phyloP scores from a whole-genome alignment of 2,888 invertebrate species.

The Synergus laeviventris region DNA sequence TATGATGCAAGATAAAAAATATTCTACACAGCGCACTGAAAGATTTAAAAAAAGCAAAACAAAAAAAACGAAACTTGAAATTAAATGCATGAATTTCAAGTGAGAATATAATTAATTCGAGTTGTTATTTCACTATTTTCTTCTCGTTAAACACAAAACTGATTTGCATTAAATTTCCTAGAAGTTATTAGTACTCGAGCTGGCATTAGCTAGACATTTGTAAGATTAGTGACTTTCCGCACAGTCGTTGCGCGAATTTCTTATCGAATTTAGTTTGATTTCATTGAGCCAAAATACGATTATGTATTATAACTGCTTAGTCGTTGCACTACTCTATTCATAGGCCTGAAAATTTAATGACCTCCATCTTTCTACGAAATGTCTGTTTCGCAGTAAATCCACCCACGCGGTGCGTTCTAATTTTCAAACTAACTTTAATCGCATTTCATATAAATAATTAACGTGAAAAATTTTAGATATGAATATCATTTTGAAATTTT shows the following conservation, averaged over 20 bases:
- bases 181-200: constrained; percentile 32
- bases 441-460: background rate
- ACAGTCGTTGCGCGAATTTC: constrained; percentile 8
- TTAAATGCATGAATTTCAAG: too few species aligned
- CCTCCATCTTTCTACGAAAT: constrained; percentile 26
- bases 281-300: constrained; percentile 36
- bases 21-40: background rate
- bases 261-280: constrained; percentile 39
- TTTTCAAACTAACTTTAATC: background rate
- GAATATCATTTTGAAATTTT: too few species aligned
- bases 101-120: background rate
- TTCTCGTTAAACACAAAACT: background rate
- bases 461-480: background rate
- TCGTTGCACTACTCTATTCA: constrained; percentile 26
- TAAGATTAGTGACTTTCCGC: constrained; percentile 14
- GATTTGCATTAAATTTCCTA: constrained; percentile 13
- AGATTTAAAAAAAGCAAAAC: background rate
- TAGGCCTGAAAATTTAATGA: constrained; percentile 23
- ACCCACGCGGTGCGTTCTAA: background rate
- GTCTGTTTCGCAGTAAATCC: background rate
- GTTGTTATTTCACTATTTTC: background rate
- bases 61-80: background rate
- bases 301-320: constrained; percentile 34
- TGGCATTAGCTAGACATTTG: constrained; percentile 15
- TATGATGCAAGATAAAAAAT: background rate